Conservation (phyloP, 2,113 vertebrate genomes). For the Sphaerodactylus townsendi region DNA sequence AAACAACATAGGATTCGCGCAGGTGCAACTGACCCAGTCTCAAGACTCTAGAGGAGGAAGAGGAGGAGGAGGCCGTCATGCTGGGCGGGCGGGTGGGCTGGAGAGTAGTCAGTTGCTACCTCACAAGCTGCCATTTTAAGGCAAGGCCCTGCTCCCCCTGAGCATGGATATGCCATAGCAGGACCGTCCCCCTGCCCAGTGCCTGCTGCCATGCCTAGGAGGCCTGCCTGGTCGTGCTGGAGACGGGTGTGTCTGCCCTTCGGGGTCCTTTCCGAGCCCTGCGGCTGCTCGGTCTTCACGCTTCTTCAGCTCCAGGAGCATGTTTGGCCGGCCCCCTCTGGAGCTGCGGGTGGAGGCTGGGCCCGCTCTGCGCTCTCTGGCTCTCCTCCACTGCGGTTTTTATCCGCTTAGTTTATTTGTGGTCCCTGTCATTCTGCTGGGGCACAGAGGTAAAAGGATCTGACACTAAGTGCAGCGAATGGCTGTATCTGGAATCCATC, state of each 20-base stretch:
- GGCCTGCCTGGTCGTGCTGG: no score
- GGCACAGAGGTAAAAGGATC: conserved; percentile 84
- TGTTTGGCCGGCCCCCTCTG: neutral
- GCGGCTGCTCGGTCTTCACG: neutral
- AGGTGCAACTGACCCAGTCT: fast-evolving
- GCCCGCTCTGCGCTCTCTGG: conserved; percentile 60
- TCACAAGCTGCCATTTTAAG: fast-evolving
- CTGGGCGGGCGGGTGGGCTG: no score
- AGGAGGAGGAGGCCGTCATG: no score
- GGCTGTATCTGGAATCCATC: conserved; percentile 84
- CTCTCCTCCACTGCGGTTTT: conserved; percentile 69
- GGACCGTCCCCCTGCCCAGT: fast-evolving
- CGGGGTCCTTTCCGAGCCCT: neutral
- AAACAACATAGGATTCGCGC: fast-evolving
- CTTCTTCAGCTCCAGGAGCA: neutral
- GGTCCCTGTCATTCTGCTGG: conserved; percentile 78
- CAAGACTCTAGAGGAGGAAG: neutral
- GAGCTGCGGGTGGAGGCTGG: conserved; percentile 34
- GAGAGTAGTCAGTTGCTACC: fast-evolving
- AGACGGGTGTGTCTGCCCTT: neutral
- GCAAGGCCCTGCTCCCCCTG: neutral
- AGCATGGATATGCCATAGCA: fast-evolving
- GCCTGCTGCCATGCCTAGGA: neutral
- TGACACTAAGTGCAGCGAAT: conserved; percentile 81
- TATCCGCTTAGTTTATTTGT: conserved; percentile 81